phyloP scores from a whole-genome alignment of 2,797 vertebrate species.

The Acropternis orthonyx region DNA sequence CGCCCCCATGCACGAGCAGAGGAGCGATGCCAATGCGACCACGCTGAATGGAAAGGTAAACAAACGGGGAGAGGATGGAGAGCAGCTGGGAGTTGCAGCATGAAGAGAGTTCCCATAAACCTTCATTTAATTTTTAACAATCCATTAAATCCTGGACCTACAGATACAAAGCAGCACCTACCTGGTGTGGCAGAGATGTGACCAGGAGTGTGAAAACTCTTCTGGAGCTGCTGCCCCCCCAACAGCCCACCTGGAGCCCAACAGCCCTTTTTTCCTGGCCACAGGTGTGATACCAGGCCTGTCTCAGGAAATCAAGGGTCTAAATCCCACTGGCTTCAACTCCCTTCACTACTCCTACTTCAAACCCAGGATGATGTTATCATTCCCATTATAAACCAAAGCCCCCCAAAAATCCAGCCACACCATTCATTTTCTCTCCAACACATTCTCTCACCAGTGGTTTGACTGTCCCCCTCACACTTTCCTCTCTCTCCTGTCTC shows the following conservation, averaged over 20 bases:
- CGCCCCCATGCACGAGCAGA: slow-evolving; percentile 78
- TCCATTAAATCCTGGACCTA: not conserved
- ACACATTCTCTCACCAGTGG: rapidly evolving
- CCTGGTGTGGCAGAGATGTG: not conserved
- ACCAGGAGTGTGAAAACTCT: not conserved
- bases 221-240: not conserved
- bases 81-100: rapidly evolving
- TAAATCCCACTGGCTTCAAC: not conserved
- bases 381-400: not conserved
- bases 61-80: rapidly evolving
- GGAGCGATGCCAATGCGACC: slow-evolving; percentile 80
- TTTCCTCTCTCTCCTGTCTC: not conserved
- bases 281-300: too few species aligned
- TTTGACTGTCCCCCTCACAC: not conserved
- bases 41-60: slow-evolving; percentile 77
- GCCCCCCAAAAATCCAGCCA: not conserved
- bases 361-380: not conserved
- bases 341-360: not conserved
- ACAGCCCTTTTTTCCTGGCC: not conserved
- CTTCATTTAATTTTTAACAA: not conserved
- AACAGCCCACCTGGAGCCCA: rapidly evolving
- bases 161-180: not conserved
- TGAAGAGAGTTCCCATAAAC: not conserved
- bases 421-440: not conserved
- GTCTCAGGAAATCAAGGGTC: not conserved